These are phyloP conservation scores for Orthosia gothica DNA, from an alignment of 2,888 invertebrate species.

Conservation along the genomic window DNA sequence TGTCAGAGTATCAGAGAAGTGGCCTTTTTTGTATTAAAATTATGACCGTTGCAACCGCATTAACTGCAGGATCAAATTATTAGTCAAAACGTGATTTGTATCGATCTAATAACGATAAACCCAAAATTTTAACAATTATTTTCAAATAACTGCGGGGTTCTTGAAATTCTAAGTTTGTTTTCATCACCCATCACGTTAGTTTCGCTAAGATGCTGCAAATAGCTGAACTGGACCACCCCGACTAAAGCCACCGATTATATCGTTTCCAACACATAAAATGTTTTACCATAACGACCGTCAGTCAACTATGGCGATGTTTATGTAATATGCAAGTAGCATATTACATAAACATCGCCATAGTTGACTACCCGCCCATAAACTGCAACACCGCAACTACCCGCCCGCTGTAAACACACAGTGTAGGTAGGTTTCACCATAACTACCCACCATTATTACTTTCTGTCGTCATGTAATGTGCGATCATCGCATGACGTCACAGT, in stretches of 20 bases:
- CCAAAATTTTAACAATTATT: too few species aligned
- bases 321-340: too few species aligned
- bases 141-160: too few species aligned
- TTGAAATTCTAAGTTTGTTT: too few species aligned
- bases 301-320: too few species aligned
- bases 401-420: slow-evolving; percentile 33
- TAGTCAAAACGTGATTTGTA: too few species aligned
- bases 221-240: slow-evolving; percentile 29
- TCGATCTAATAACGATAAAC: too few species aligned
- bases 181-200: too few species aligned
- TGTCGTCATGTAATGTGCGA: slow-evolving; percentile 34
- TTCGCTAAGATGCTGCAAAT: too few species aligned
- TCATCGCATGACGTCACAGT: slow-evolving; percentile 40
- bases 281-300: slow-evolving; percentile 7
- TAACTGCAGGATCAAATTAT: too few species aligned
- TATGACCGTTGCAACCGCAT: too few species aligned
- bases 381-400: slow-evolving; percentile 8
- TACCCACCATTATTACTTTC: slow-evolving; percentile 54
- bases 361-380: slow-evolving; percentile 7
- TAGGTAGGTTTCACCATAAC: slow-evolving; percentile 41
- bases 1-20: neutral
- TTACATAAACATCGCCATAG: slow-evolving; percentile 10
- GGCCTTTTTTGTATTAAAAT: too few species aligned
- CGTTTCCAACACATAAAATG: slow-evolving; percentile 8
- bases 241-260: neutral